These are phyloP conservation scores for Rhabdophis nuchalis DNA, from an alignment of 2,797 vertebrate genomes.

Conservation along the genomic window DNA sequence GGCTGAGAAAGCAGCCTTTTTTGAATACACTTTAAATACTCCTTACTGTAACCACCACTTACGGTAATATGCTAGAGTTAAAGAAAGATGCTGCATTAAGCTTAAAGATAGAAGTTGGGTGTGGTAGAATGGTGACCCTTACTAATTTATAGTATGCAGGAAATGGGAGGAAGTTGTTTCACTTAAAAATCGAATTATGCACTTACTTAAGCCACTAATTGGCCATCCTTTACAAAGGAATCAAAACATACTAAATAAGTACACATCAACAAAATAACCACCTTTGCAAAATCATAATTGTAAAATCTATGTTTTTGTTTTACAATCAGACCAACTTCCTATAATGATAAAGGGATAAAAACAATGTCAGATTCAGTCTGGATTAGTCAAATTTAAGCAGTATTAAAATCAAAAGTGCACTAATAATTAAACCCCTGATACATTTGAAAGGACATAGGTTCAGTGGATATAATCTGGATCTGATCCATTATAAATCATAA, in stretches of 20 bases:
- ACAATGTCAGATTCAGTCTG: background rate
- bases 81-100: background rate
- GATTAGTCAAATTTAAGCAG: background rate
- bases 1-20: background rate
- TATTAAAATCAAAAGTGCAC: background rate
- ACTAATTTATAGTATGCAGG: background rate
- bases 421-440: background rate
- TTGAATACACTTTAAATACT: background rate
- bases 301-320: background rate
- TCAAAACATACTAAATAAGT: background rate
- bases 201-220: background rate
- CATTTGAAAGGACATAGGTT: background rate
- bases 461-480: background rate
- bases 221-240: background rate
- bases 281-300: background rate
- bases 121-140: background rate
- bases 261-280: background rate
- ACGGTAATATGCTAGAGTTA: background rate
- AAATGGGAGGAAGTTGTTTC: background rate
- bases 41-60: background rate
- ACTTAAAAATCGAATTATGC: background rate
- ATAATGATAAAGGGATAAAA: background rate
- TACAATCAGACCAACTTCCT: background rate
- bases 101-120: background rate
- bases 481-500: background rate